Percentiles rank a stretch among this genome's conserved stretches.
These are phyloP conservation scores for Zelostemma sp. DNA, from an alignment of 1,140 invertebrate genomes.

Conservation along the genomic window DNA sequence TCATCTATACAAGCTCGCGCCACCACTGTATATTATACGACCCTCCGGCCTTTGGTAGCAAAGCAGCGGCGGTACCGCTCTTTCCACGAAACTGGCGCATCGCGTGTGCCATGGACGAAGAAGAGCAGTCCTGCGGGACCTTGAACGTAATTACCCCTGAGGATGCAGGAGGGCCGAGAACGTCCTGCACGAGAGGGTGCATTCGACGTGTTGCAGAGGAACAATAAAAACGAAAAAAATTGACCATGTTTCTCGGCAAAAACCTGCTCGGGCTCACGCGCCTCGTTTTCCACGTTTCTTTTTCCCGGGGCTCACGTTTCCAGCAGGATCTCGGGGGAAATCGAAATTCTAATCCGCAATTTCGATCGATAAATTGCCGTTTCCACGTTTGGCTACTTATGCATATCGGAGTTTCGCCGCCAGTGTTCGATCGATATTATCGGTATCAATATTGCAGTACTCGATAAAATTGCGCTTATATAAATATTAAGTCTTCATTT, in stretches of 20 bases:
- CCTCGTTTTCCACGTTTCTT: background rate
- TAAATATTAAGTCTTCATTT: no score
- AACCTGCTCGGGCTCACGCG: background rate
- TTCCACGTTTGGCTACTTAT: no score
- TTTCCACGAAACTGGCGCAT: constrained; percentile 51
- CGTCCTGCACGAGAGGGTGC: constrained; percentile 46
- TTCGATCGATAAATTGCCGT: no score
- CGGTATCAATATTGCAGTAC: no score
- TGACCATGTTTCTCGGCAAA: constrained; percentile 34
- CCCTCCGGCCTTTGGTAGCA: constrained; percentile 46
- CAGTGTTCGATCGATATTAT: no score
- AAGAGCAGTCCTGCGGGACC: constrained; percentile 50
- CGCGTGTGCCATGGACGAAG: constrained; percentile 50
- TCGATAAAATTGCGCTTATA: no score
- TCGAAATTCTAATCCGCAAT: no score
- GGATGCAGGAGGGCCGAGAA: constrained; percentile 42
- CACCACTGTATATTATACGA: constrained; percentile 48
- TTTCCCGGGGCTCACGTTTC: no score
- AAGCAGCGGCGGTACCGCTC: constrained; percentile 45
- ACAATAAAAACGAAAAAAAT: constrained; percentile 42
- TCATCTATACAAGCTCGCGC: constrained; percentile 50
- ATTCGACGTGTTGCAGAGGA: constrained; percentile 42
- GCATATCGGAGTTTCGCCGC: no score
- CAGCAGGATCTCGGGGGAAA: no score
- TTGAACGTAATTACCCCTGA: constrained; percentile 47